Base-by-base conservation (phyloP, 2,797 vertebrate species). In the Gallinago stenura region DNA sequence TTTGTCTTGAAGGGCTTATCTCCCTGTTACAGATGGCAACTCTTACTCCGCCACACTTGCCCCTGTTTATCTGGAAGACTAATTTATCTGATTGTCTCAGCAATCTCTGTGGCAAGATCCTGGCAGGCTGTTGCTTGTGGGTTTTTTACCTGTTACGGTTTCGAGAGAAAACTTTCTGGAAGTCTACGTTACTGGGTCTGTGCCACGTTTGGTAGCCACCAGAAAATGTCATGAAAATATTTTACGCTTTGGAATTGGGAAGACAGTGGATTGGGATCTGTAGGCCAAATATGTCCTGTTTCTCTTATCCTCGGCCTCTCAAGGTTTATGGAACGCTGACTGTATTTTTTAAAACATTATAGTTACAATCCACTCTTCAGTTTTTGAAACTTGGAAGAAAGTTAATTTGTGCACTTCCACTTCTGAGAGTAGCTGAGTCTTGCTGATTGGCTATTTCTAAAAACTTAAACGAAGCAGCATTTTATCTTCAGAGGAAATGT, bases 401-500 rank as follows among this genome's bases (percentile, higher is more conserved):
- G 35, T 53, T 72, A 21, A 37, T 88, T 72, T 78, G 56, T 66
- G 70, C 58, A 56, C 46, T 66, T 81, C 50, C 9, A 37, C 56
- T 89, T 50, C 43, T 56, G 39, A 64, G 43, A 84, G 39, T 20
- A 37, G 9, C 60, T 61, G 51, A 79, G 35, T 64, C 64, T 37
- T 53, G 83, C 69, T 16, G 48, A 46, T 54, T 25, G n/a, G 54
- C 66, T 64, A 1, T 61, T 89, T 86, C 79, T 76, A 31, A 78
- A 82, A 64, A 58, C 24, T 4, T 48, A n/a, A 79, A 50, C 75
- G 76, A 75, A 89, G 69, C 39, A 68, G 31, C 8, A 7, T 91
- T 91, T 81, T 64, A 12, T 91, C 87, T 45, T 24, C 69, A 65
- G 76, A 78, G 50, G 68, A 87, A 86, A 62, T n/a, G 12, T 46